Percentiles rank a stretch among this genome's conserved stretches.
Conservation (phyloP, 2,797 vertebrate species). For the Gymnothorax reevesii region DNA sequence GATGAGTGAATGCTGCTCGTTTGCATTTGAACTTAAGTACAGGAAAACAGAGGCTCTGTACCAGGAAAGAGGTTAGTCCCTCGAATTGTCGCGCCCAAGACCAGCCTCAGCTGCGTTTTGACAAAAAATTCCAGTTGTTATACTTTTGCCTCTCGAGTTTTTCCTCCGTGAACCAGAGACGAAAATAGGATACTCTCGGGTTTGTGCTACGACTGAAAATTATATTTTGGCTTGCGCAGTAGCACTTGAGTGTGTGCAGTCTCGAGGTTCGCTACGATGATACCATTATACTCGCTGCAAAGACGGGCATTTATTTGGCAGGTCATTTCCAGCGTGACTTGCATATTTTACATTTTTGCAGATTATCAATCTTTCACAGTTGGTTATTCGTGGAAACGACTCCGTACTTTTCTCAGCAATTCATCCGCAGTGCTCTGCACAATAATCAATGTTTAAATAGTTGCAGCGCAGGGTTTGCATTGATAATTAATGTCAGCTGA, state of each 20-base stretch:
- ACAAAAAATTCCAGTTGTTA: slow-evolving; percentile 34
- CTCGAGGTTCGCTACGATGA: background rate
- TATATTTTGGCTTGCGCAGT: slow-evolving; percentile 8
- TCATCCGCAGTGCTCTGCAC: background rate
- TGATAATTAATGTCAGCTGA: background rate
- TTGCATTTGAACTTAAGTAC: background rate
- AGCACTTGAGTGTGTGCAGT: background rate
- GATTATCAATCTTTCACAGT: background rate
- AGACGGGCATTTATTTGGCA: background rate
- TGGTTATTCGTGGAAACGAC: background rate
- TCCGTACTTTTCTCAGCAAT: background rate
- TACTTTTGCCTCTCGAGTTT: slow-evolving; percentile 43
- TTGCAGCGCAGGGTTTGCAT: background rate
- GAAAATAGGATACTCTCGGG: slow-evolving; percentile 25
- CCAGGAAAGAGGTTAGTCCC: background rate
- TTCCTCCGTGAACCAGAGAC: slow-evolving; percentile 46
- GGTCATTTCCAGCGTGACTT: background rate
- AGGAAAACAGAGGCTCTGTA: background rate
- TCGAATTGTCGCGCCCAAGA: background rate
- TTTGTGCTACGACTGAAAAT: slow-evolving; percentile 27
- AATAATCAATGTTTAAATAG: background rate
- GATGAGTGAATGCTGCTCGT: background rate
- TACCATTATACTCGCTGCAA: background rate
- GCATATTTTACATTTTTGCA: slow-evolving; percentile 8
- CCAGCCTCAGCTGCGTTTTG: background rate